Evolutionary conservation across 1,140 invertebrate genomes (phyloP), one percentile per base, ranked within the genome.

Genomic region (Saccostrea echinata): DNA sequence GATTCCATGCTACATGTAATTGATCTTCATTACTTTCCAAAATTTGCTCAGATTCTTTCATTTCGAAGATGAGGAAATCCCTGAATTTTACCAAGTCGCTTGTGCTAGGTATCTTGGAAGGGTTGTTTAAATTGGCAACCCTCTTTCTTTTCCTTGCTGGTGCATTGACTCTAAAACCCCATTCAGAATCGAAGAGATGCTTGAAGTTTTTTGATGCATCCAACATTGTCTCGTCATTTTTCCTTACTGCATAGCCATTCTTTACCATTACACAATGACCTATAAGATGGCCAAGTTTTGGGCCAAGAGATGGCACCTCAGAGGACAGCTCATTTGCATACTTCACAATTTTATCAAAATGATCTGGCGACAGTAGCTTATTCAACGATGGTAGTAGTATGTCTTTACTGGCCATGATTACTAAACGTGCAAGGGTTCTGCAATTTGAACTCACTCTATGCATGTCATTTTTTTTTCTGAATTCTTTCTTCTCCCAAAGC

Each of bases 401-500:
- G 64, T 68, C 64, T 27, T 68, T 68, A 24, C 64, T 12, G 64
- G 64, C 64, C 64, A 68, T 68, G n/a, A 68, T 68, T 68, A 68
- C 64, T 68, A 68, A 68, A 68, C 64, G 64, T 68, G 64, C 64
- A 68, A 68, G 64, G 64, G 64, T 68, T 68, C 64, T 68, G 64
- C 64, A 68, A 68, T 68, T 68, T 55, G 53, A 55, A 68, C 64
- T 68, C 64, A 68, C 64, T 68, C 64, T 68, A 68, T 68, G 64
- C 64, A 68, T 68, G 64, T 68, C 64, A 68, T 68, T 68, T 68
- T 68, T 68, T n/a, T 68, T 68, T 55, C 53, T 68, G 64, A 68
- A 68, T 68, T 68, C 64, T 68, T 68, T 68, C 64, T 68, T 68
- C 64, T 68, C 64, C 64, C 64, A 68, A 68, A 68, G 64, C 64